Base-by-base conservation (phyloP, 2,888 invertebrate genomes). In the Nebria salina region DNA sequence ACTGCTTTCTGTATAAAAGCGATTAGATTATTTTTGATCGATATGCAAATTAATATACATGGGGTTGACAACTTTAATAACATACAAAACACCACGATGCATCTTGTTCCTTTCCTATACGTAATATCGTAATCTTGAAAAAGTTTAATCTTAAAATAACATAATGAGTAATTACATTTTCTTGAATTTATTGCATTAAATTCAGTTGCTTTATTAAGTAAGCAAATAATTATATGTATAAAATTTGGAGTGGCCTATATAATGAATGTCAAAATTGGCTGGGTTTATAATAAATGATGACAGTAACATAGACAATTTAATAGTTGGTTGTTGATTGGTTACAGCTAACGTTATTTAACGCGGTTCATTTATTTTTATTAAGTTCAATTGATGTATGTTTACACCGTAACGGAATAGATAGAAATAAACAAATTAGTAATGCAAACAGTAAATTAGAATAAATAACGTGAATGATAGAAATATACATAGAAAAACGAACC, bases 391-490 rank as follows among this genome's bases (percentile, higher is more conserved):
- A 54, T 54, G 54, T 13, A 54, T 54, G 54, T 54, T 54, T 54
- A 54, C 54, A 54, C 54, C 54, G 54, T 54, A 54, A 54, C 54
- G 54, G 54, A 70, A 70, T 34, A 70, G 70, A 70, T 66, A 70
- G 26, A 70, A 70, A 20, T 26, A 11, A 70, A 70, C 70, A 70
- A 70, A 70, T 70, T 70, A 70, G 11, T 5, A 70, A 70, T 70
- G 70, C 70, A 70, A 54, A 70, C 70, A n/a, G 70, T 70, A 20
- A 70, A 70, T 25, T 70, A 20, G 25, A 70, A 70, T 70, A 34
- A 70, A 26, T 26, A 11, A 15, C 68, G 68, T 68, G 68, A 25
- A 26, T 13, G 20, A 54, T 54, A 54, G 54, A 54, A 54, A 54
- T 54, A 54, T 54, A 54, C 54, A 54, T 54, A 13, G 54, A 54